phyloP scores from a whole-genome alignment of 2,113 vertebrate species.

The Peromyscus leucopus region DNA sequence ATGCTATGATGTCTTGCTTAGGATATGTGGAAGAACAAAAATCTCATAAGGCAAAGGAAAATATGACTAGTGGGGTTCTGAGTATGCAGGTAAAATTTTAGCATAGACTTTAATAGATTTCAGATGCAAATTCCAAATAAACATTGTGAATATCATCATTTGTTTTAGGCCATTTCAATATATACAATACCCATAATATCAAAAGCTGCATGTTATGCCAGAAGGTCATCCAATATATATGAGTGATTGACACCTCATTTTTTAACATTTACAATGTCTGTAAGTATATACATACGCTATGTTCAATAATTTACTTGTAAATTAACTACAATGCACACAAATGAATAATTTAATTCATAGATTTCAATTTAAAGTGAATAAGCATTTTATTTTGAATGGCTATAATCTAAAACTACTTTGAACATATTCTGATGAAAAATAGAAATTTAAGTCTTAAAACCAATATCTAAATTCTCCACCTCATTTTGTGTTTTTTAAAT shows the following conservation, averaged over 20 bases:
- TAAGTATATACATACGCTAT: neutral
- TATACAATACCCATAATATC: neutral
- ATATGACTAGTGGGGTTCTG: neutral
- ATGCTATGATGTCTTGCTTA: too few relatives aligned
- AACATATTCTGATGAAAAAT: neutral
- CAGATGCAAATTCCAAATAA: neutral
- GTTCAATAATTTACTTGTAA: neutral
- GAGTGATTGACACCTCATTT: neutral
- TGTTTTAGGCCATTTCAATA: neutral
- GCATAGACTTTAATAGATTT: neutral
- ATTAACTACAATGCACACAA: neutral
- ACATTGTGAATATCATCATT: neutral
- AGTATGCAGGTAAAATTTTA: neutral
- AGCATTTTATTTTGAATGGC: neutral
- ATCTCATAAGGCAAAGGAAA: neutral
- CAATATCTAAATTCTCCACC: neutral
- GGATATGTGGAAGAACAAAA: neutral
- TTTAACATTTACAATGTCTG: neutral
- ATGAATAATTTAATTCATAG: neutral
- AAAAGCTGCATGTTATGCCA: neutral
- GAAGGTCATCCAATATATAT: neutral
- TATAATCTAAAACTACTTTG: neutral
- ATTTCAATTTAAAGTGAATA: neutral
- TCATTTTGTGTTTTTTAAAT: neutral
- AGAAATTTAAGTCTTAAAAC: conserved; percentile 3